Base-by-base conservation (phyloP, 2,113 vertebrate species). In the Calcarius ornatus region DNA sequence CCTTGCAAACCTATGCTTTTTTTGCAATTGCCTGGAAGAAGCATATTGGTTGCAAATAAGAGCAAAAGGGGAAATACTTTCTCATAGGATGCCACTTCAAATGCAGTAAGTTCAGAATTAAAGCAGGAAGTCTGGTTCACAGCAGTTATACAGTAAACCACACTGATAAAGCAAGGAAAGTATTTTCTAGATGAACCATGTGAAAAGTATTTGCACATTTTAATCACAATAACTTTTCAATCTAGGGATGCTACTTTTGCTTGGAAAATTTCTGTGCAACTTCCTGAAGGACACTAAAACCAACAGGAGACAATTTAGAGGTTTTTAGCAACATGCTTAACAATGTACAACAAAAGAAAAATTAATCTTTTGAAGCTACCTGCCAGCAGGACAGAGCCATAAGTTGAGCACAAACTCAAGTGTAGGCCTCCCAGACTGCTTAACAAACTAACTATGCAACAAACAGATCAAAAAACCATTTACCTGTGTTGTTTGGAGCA, bases 401-500 rank as follows among this genome's bases (percentile, higher is more conserved):
- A 72, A 53, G 3, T 18, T 2, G 2, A 71, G 35, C 11, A 80
- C 10, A 61, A 57, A 66, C 10, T 64, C 60, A 35, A 42, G 6
- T 61, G 57, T 0, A 69, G 42, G 35, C 13, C 5, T 54, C 5
- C 5, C 20, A 28, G 9, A 35, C 30, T 35, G 15, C 21, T 68
- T 80, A 63, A 45, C 3, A 1, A 91, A 79, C 37, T 80, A 86
- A 59, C 13, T 27, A 35, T 16, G 28, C 48, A 73, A 83, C 9
- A 63, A 77, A 59, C 6, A 37, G 63, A 53, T 8, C 3, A 56
- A 45, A 81, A 57, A 87, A 45, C 69, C 30, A 66, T 92, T 96
- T 96, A 99, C 99, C 98, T 97, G 92, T 86, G 47, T 64, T 92
- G 71, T 90, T 92, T 38, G 96, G 97, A 48, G 94, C 95, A 88